Base-by-base conservation (phyloP, 1,140 invertebrate genomes). In the Leptoteleia sp. region DNA sequence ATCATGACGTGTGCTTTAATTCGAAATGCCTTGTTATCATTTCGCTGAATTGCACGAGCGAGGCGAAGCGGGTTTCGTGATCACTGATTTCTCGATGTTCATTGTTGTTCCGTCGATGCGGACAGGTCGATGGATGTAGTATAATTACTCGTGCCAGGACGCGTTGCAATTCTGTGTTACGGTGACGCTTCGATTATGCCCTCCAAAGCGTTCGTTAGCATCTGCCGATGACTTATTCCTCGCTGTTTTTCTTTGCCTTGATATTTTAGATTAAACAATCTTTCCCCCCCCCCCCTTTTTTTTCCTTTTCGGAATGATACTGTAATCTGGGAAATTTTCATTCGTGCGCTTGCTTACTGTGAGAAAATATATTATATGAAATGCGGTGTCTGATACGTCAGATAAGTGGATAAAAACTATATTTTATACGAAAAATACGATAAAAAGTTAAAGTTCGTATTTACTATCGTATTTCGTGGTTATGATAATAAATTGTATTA, bases 161-260 rank as follows among this genome's bases (percentile, higher is more conserved):
- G 75, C 54, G 83, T 84, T 86, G 81, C 85, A 62, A 81, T 76
- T 79, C 71, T 77, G 78, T 73, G 81, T 86, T 82, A 82, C 82
- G 81, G 80, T 83, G 81, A 88, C 85, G 87, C 85, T 88, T 82
- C 83, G 86, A 65, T 79, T 84, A 80, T 84, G 84, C 84, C 84
- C 85, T 84, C 82, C 83, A 85, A 86, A 87, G 80, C 83, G 82
- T 83, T 87, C 82, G 79, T 87, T 84, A 81, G 78, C 84, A 79
- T 76, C 77, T 67, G 57, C 57, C 59, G 59, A 64, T 45, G 72
- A 68, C 61, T 70, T 31, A 19, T 42, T n/a, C 12, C 17, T 13
- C 0, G 25, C 2, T 47, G 45, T 33, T 68, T 52, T 72, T 47
- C 13, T 75, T 40, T 1, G 3, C 47, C 64, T 17, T 9, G 19